These are phyloP conservation scores for Eupithecia subumbrata DNA, from an alignment of 2,888 invertebrate species.

Conservation along the genomic window DNA sequence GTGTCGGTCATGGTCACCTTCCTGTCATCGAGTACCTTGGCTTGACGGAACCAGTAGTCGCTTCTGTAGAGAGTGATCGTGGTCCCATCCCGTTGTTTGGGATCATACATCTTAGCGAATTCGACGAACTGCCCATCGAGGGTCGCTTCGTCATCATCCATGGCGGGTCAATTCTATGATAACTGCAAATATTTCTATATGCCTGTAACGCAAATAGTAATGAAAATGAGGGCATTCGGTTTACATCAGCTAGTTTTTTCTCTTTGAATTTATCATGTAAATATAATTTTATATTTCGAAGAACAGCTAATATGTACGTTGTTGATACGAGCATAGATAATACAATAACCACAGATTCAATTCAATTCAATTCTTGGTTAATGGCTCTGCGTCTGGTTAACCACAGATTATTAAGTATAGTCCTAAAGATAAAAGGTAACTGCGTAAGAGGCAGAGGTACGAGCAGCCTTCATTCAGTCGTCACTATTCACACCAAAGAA, in stretches of 20 bases:
- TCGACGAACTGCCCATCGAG: conserved; percentile 57
- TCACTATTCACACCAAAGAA: no score
- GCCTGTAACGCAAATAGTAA: not conserved
- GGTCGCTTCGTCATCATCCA: conserved; percentile 58
- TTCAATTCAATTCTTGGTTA: no score
- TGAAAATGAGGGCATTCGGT: not conserved
- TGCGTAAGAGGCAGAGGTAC: no score
- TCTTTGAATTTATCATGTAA: not conserved
- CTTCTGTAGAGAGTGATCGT: conserved; percentile 55
- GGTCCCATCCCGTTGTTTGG: conserved; percentile 46
- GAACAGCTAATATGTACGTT: not conserved
- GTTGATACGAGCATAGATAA: not conserved
- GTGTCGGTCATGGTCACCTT: conserved; percentile 61
- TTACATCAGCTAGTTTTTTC: not conserved
- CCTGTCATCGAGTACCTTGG: conserved; percentile 56
- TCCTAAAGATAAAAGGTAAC: no score
- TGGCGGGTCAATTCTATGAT: conserved; percentile 16
- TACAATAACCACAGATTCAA: no score
- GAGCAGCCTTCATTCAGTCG: no score
- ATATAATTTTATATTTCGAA: not conserved
- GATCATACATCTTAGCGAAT: conserved; percentile 52
- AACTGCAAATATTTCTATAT: not conserved
- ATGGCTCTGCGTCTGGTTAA: no score
- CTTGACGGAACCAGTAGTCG: conserved; percentile 62
- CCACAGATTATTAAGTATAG: no score